phyloP scores from a whole-genome alignment of 2,113 vertebrate species.

The Ploceus nigricollis region DNA sequence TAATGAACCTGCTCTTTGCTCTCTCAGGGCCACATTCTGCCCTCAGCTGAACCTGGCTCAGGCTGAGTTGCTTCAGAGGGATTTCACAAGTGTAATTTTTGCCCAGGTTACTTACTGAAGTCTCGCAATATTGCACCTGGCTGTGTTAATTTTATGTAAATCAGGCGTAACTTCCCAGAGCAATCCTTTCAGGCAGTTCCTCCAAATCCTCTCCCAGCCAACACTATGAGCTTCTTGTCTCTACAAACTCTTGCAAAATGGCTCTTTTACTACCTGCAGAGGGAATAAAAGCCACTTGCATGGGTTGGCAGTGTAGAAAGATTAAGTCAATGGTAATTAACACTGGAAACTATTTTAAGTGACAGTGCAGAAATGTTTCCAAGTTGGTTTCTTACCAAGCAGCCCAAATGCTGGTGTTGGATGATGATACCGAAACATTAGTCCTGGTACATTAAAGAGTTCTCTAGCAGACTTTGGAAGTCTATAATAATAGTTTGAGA shows the following conservation, averaged over 20 bases:
- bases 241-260: background rate
- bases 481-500: background rate
- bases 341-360: background rate
- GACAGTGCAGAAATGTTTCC: constrained; percentile 13
- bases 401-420: background rate
- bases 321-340: background rate
- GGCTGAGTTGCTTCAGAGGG: background rate
- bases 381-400: background rate
- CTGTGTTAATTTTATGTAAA: constrained; percentile 20
- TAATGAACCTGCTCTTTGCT: background rate
- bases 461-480: background rate
- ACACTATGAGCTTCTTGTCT: background rate
- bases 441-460: background rate
- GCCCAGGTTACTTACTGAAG: background rate
- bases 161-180: background rate
- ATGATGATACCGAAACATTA: background rate
- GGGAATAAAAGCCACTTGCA: constrained; percentile 21
- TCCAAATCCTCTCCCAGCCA: background rate
- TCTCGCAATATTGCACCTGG: background rate
- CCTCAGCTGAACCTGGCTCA: constrained; percentile 17
- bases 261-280: background rate
- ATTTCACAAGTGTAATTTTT: background rate
- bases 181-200: background rate
- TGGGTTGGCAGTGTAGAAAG: background rate
- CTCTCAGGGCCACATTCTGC: constrained; percentile 21